These are phyloP conservation scores for Idaea dimidiata DNA, from an alignment of 2,888 invertebrate species.

Conservation along the genomic window DNA sequence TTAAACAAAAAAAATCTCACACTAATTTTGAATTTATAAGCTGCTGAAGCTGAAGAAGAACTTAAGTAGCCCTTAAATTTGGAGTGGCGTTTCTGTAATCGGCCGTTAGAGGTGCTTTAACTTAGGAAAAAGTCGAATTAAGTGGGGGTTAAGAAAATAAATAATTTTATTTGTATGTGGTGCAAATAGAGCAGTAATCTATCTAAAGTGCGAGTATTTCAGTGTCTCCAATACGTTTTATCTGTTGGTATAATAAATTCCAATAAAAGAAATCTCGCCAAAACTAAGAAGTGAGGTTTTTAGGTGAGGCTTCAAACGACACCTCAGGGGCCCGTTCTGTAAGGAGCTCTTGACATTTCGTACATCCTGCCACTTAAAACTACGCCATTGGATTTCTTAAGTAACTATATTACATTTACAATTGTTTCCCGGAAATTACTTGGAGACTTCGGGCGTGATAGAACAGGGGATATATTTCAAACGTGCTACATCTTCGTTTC, in stretches of 20 bases:
- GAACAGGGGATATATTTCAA: slow-evolving; percentile 2
- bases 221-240: neutral
- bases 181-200: too few relatives aligned
- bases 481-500: neutral
- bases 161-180: too few relatives aligned
- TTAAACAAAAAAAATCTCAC: too few relatives aligned
- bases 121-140: too few relatives aligned
- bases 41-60: too few relatives aligned
- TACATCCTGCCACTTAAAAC: neutral
- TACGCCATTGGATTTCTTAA: slow-evolving; percentile 1
- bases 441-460: slow-evolving; percentile 2
- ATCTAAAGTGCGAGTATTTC: too few relatives aligned
- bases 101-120: too few relatives aligned
- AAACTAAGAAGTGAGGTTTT: neutral
- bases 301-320: neutral
- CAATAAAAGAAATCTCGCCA: neutral
- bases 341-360: neutral
- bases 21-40: too few relatives aligned
- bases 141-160: too few relatives aligned
- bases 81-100: too few relatives aligned
- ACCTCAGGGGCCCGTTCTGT: neutral
- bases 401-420: neutral
- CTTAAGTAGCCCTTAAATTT: too few relatives aligned
- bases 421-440: slow-evolving; percentile 3
- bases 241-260: neutral